Evolutionary conservation across 2,113 vertebrate genomes (phyloP).

Genomic region (Leuciscus idus): DNA sequence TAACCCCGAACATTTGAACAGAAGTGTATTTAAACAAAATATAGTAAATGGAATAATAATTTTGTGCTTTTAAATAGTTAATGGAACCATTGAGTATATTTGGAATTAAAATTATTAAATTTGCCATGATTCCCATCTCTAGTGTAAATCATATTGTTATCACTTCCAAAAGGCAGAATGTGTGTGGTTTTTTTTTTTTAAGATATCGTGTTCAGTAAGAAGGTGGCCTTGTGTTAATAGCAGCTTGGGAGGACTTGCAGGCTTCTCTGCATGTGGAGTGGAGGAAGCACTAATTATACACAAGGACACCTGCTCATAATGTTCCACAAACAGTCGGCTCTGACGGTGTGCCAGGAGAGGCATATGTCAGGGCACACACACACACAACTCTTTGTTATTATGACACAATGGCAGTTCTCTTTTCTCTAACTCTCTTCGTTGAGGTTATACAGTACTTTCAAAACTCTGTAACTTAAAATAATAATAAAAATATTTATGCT

Average conservation of each 20-base stretch:
- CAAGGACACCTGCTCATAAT: conserved; percentile 44
- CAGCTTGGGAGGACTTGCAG: conserved; percentile 40
- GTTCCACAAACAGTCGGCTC: conserved; percentile 36
- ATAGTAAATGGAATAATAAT: not conserved
- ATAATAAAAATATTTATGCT: not conserved
- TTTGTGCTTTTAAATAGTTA: not conserved
- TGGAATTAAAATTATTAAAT: not conserved
- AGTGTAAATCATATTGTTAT: not conserved
- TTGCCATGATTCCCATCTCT: not conserved
- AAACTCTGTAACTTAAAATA: not conserved
- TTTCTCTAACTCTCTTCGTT: not conserved
- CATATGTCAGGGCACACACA: conserved; percentile 41
- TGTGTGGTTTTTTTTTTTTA: not conserved
- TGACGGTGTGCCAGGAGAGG: conserved; percentile 35
- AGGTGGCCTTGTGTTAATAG: conserved; percentile 30
- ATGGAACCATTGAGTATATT: not conserved
- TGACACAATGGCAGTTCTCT: not conserved
- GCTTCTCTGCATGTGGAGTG: conserved; percentile 2
- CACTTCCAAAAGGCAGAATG: not conserved
- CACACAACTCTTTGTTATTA: conserved; percentile 2
- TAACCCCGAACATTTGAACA: not conserved
- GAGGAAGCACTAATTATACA: conserved; percentile 48
- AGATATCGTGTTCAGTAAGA: not conserved
- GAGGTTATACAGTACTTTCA: not conserved
- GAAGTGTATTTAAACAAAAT: too few relatives aligned